Evolutionary conservation across 2,113 vertebrate genomes (phyloP), one percentile per base, ranked within the genome.

Genomic region (Mus musculus): DNA sequence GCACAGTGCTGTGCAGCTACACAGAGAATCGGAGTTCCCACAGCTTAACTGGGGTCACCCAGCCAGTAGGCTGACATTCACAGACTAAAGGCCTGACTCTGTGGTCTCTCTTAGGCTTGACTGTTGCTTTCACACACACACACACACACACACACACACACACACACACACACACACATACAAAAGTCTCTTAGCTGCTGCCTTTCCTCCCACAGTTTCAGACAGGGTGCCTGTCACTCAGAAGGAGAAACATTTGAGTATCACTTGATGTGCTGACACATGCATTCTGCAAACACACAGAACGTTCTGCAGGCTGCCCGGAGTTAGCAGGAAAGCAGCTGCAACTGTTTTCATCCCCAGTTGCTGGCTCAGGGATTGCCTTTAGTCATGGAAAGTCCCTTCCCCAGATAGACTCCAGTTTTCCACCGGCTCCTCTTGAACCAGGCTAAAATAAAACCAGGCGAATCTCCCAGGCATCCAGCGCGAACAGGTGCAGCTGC

Each of bases 361-460:
- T 39, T 54, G 61, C 85, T 92, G 94, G 82, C 93, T 93, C 6
- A 1, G 90, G 17, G 88, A 67, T 85, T 22, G 33, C 82, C 82
- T 89, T 75, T 77, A 87, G 91, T 86, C 92, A 87, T 2, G 93
- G 89, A 96, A 96, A 97, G 95, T 96, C 96, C 95, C 97, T 91
- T 95, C 90, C 86, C 82, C 88, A 95, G 77, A 76, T 24, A 87
- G 90, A 49, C n/a, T 90, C 71, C 22, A 63, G 80, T 39, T 94
- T 90, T 94, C 92, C 97, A 61, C 52, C 8, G 86, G 93, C 96
- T 89, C 86, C 91, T 96, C 12, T 71, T 33, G 52, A 71, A 49
- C 49, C 49, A 49, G 89, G 90, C 97, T 97, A 95, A 98, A 97
- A 98, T 97, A 97, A 91, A 97, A 91, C 86, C 0, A 1, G 49